Evolutionary conservation across 2,888 invertebrate species (phyloP).

Genomic region (Pollenia amentaria): DNA sequence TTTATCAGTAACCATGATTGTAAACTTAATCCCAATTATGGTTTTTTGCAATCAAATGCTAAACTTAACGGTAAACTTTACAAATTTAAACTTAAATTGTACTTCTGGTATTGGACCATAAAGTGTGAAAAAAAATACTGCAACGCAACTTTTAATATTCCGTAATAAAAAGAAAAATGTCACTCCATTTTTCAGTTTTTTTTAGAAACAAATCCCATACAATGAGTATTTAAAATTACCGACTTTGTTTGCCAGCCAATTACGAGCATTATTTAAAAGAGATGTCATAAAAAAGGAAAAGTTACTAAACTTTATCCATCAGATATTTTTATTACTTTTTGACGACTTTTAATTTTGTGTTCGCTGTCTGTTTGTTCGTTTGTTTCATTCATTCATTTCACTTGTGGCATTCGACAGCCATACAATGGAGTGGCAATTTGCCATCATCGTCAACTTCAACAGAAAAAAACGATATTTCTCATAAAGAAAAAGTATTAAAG

Average conservation of each 20-base stretch:
- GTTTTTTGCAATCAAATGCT: too few relatives aligned
- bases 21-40: too few relatives aligned
- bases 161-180: slow-evolving; percentile 6
- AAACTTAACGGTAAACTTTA: too few relatives aligned
- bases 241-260: slow-evolving; percentile 37
- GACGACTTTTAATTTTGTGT: slow-evolving; percentile 51
- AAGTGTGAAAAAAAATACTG: too few relatives aligned
- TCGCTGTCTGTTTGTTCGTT: slow-evolving; percentile 1
- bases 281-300: slow-evolving; percentile 14
- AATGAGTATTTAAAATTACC: slow-evolving; percentile 12
- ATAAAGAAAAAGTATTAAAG: slow-evolving; percentile 13
- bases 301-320: slow-evolving; percentile 52
- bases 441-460: background rate
- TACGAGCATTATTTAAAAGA: slow-evolving; percentile 51
- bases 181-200: slow-evolving; percentile 29
- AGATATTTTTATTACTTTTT: slow-evolving; percentile 60
- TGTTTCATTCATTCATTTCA: background rate
- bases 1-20: too few relatives aligned
- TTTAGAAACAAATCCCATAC: slow-evolving; percentile 19
- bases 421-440: slow-evolving; percentile 22
- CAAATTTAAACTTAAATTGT: too few relatives aligned
- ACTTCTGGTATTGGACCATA: too few relatives aligned
- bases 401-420: slow-evolving; percentile 38
- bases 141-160: background rate
- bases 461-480: background rate